Percentiles rank a stretch among this genome's conserved stretches.
phyloP scores from a whole-genome alignment of 2,888 invertebrate genomes.

The Erpobdella octoculata region DNA sequence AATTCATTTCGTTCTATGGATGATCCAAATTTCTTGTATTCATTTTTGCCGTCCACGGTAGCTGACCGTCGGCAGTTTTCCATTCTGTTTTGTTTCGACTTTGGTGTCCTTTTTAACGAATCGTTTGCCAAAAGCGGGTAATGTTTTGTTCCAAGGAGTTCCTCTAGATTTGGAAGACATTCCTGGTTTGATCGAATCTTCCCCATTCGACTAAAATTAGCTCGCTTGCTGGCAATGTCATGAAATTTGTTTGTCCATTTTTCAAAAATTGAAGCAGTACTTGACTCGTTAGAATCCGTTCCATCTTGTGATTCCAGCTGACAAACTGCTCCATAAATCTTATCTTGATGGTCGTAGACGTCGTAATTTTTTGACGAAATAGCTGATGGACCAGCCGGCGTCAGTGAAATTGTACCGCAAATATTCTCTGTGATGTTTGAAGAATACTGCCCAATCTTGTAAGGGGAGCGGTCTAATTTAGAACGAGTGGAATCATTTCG shows the following conservation, averaged over 20 bases:
- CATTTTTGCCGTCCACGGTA: too few species aligned
- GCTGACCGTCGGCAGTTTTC: neutral
- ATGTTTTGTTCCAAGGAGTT: neutral
- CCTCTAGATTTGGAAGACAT: constrained; percentile 6
- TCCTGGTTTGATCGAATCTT: neutral
- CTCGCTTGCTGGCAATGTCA: neutral
- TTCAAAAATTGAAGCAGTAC: neutral
- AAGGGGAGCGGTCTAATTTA: neutral
- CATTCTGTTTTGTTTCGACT: neutral
- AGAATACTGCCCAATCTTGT: neutral
- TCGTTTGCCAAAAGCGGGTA: neutral
- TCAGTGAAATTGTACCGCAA: neutral
- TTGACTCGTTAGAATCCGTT: neutral
- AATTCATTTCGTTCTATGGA: neutral
- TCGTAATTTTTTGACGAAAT: too few species aligned
- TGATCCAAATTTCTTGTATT: neutral
- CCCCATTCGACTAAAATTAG: too few species aligned
- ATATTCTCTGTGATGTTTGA: neutral
- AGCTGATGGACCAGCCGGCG: neutral
- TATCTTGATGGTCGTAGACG: too few species aligned
- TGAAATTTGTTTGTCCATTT: neutral
- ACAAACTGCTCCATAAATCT: too few species aligned
- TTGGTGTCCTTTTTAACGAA: too few species aligned
- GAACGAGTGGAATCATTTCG: neutral
- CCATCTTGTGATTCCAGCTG: neutral